Percentiles rank a stretch among this genome's conserved stretches.
phyloP scores from a whole-genome alignment of 2,113 vertebrate species.

The Leptobrachium ailaonicum region DNA sequence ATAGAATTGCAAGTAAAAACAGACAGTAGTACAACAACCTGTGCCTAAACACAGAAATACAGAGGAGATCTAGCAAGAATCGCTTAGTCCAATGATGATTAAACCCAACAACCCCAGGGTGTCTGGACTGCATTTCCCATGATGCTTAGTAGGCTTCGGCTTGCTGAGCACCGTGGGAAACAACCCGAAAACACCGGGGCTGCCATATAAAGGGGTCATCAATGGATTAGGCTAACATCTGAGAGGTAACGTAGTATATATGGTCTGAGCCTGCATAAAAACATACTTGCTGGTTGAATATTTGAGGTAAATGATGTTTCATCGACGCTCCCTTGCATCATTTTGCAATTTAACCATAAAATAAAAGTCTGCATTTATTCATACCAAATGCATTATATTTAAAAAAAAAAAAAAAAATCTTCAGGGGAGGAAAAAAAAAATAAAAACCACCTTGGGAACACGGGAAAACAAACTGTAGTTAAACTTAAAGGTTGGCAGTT shows the following conservation, averaged over 20 bases:
- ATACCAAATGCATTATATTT: conserved; percentile 67
- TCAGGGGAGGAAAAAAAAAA: conserved; percentile 12
- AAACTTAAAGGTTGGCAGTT: conserved; percentile 48
- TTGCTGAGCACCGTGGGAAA: too few species aligned
- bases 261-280: conserved; percentile 71
- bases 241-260: conserved; percentile 75
- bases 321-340: conserved; percentile 69
- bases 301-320: conserved; percentile 86
- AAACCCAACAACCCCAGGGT: too few species aligned
- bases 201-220: too few species aligned
- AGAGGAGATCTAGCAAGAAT: conserved; percentile 69
- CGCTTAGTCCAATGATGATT: conserved; percentile 60
- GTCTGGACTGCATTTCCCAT: too few species aligned
- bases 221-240: conserved; percentile 51
- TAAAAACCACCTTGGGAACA: too few species aligned
- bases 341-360: conserved; percentile 63
- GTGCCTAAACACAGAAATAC: conserved; percentile 78
- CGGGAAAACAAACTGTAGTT: not conserved
- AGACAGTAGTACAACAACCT: conserved; percentile 82
- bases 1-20: conserved; percentile 74
- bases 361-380: conserved; percentile 63
- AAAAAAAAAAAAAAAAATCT: conserved; percentile 55
- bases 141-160: too few species aligned
- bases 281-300: conserved; percentile 81
- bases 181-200: too few species aligned